phyloP scores from a whole-genome alignment of 2,797 vertebrate genomes.

The Chaetodon trifasciatus region DNA sequence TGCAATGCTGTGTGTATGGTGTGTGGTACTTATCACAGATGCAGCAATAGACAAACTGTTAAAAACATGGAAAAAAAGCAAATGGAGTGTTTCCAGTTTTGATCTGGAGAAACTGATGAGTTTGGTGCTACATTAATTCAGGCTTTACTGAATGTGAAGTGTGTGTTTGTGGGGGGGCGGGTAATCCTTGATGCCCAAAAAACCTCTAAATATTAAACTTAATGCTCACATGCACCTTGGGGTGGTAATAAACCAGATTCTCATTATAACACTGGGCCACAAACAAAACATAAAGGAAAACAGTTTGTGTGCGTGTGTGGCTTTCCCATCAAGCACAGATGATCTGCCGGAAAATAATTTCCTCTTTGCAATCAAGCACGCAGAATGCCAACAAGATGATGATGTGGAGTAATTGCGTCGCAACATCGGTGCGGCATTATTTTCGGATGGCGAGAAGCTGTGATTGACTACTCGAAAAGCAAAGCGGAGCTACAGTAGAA shows the following conservation, averaged over 20 bases:
- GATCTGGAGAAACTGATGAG: not conserved
- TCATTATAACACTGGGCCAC: conserved; percentile 6
- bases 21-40: not conserved
- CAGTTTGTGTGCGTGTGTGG: conserved; percentile 8
- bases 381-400: conserved; percentile 50
- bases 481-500: not conserved
- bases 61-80: not conserved
- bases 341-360: conserved; percentile 58
- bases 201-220: conserved; percentile 14
- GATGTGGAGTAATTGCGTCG: conserved; percentile 54
- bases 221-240: not conserved
- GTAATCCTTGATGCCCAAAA: not conserved
- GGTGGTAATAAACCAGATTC: conserved; percentile 5
- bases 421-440: conserved; percentile 31
- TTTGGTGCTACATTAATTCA: conserved; percentile 12
- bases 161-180: too few species aligned
- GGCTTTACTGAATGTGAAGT: conserved; percentile 4
- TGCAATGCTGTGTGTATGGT: not conserved
- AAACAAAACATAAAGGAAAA: not conserved
- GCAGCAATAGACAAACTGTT: not conserved
- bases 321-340: conserved; percentile 30
- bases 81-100: not conserved
- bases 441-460: conserved; percentile 47
- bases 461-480: conserved; percentile 31
- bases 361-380: conserved; percentile 51